A percentile compares a stretch with the other conserved stretches of the same genome.
phyloP scores from a whole-genome alignment of 53 echinoderm and acorn worm genomes.

The Holothuria leucospilota region DNA sequence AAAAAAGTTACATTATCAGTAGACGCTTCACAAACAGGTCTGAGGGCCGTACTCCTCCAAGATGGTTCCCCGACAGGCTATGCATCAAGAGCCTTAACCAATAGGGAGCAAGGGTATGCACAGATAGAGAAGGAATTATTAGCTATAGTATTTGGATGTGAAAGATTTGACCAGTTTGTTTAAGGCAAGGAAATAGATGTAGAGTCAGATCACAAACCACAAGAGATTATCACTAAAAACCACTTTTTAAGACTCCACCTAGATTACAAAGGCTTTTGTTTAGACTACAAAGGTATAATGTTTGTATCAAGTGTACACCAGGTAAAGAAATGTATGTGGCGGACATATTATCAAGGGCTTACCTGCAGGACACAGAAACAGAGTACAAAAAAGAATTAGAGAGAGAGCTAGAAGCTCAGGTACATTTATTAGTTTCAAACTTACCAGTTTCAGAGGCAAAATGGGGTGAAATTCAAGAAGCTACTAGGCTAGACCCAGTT shows the following conservation, averaged over 20 bases:
- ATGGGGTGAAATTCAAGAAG: slow-evolving; percentile 18
- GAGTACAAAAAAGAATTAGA: no score
- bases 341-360: slow-evolving; percentile 27
- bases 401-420: no score
- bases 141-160: slow-evolving; percentile 25
- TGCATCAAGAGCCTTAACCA: slow-evolving; percentile 51
- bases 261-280: slow-evolving; percentile 55
- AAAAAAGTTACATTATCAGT: not conserved
- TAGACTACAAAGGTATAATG: slow-evolving; percentile 49
- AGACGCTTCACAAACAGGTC: no score
- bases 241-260: slow-evolving; percentile 40
- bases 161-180: slow-evolving; percentile 47
- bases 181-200: not conserved
- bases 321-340: slow-evolving; percentile 24
- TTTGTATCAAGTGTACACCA: not conserved
- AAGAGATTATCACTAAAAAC: slow-evolving; percentile 35
- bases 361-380: not conserved
- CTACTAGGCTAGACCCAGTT: not conserved
- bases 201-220: slow-evolving; percentile 53
- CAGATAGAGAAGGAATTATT: slow-evolving; percentile 58
- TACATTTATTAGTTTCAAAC: not conserved
- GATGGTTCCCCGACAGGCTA: slow-evolving; percentile 23
- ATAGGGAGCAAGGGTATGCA: slow-evolving; percentile 14
- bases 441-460: slow-evolving; percentile 25
- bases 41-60: slow-evolving; percentile 31